These are phyloP conservation scores for Rhea americana DNA, from an alignment of 2,113 vertebrate species.

Conservation along the genomic window DNA sequence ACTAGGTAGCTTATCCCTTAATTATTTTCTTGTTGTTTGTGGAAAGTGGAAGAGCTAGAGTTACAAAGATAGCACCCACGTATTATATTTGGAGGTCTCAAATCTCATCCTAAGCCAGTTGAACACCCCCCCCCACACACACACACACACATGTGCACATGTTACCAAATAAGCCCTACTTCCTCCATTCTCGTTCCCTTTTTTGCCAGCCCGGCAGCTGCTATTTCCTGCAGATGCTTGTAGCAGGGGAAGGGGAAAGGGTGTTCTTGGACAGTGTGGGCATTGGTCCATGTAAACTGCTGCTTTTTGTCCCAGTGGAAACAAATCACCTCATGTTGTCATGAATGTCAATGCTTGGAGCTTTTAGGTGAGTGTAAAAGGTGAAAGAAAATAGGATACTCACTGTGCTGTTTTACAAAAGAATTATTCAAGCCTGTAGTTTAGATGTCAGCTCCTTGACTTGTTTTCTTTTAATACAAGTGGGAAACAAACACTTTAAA, in stretches of 20 bases:
- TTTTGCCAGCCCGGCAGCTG: fast-evolving
- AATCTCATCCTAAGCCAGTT: neutral
- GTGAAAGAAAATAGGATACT: neutral
- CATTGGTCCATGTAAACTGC: neutral
- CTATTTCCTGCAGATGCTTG: neutral
- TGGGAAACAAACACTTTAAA: neutral
- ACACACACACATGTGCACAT: neutral
- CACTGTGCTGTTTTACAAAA: neutral
- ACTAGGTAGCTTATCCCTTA: neutral
- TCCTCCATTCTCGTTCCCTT: neutral
- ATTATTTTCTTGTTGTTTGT: neutral
- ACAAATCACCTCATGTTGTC: neutral
- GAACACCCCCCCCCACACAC: no score
- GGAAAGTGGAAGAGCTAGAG: neutral
- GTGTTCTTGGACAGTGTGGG: fast-evolving
- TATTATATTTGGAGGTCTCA: neutral
- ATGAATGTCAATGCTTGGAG: neutral
- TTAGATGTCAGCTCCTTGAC: neutral
- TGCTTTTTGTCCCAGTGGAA: neutral
- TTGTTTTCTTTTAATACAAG: neutral
- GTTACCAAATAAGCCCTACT: neutral
- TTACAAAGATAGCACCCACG: neutral
- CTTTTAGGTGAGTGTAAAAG: neutral
- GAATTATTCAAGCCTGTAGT: neutral
- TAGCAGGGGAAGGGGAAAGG: neutral